Percentiles rank a stretch among this genome's conserved stretches.
Evolutionary conservation across 2,113 vertebrate species (phyloP).

Genomic region (Micronycteris hirsuta): DNA sequence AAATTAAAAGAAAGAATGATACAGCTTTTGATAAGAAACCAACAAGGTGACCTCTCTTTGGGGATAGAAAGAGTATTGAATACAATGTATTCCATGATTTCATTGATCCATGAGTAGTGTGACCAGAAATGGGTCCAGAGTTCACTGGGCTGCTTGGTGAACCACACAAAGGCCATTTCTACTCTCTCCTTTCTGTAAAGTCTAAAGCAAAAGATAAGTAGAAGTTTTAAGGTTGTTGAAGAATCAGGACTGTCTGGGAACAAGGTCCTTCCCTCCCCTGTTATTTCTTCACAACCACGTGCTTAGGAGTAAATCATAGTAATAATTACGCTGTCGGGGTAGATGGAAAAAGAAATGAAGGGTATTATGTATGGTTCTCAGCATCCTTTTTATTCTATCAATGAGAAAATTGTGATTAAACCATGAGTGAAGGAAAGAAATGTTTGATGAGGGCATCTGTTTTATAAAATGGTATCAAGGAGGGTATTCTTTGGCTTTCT

Average conservation of each 20-base stretch:
- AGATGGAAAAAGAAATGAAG: neutral
- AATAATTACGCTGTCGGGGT: neutral
- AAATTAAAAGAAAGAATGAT: neutral
- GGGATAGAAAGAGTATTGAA: neutral
- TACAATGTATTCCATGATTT: fast-evolving
- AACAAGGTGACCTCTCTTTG: neutral
- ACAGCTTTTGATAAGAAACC: neutral
- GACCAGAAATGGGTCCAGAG: neutral
- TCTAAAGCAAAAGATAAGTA: neutral
- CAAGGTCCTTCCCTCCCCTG: neutral
- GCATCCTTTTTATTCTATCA: neutral
- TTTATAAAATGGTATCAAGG: neutral
- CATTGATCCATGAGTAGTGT: neutral
- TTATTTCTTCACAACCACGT: neutral
- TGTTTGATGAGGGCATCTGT: neutral
- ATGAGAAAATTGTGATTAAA: neutral
- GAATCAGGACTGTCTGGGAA: neutral
- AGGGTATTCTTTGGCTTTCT: neutral
- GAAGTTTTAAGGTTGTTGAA: neutral
- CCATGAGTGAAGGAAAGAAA: neutral
- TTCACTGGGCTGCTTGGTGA: neutral
- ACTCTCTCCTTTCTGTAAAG: neutral
- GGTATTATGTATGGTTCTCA: neutral
- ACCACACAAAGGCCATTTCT: neutral
- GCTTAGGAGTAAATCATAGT: neutral